Evolutionary conservation across 2,797 vertebrate genomes (phyloP), one percentile per base, ranked within the genome.

Genomic region (Pempheris klunzingeri): DNA sequence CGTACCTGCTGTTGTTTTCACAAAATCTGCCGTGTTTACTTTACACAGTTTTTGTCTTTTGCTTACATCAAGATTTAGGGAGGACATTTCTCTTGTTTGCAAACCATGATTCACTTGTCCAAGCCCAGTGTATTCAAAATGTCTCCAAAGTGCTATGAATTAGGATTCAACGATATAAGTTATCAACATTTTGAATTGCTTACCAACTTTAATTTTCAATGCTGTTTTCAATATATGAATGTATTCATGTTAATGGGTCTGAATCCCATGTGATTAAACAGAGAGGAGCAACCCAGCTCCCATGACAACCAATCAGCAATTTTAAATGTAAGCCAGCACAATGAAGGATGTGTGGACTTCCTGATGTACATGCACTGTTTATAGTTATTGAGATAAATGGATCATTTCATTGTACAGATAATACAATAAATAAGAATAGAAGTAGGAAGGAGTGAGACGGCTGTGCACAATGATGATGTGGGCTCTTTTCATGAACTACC

Each of bases 1-100:
- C 71, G 79, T 78, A 82, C 81, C 82, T 68, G 79, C 76, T 84
- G 79, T 63, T 78, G 74, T 81, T 53, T 75, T 85, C 77, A 85
- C 68, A 77, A 43, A 68, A 78, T 44, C 70, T 53, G 58, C 63
- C 59, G 61, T 85, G 38, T 87, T 84, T 65, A 59, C 78, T 46
- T 26, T 36, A 10, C 15, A 9, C 20, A 10, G 15, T 34, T 63
- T 83, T 67, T 62, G 67, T 74, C 47, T 55, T n/a, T n/a, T 32
- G 65, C 74, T 57, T 49, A 71, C 44, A 30, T 71, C 20, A 57
- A 50, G 57, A 71, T 61, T 61, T 44, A 59, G 49, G 39, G 17
- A 61, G 49, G 20, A 34, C 3, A 17, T 64, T 76, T 63, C 9
- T 73, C 15, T 49, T 54, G 10, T 65, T 77, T 61, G 61, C 44